A percentile compares a stretch with the other conserved stretches of the same genome.
phyloP scores from a whole-genome alignment of 2,797 vertebrate genomes.

The Anguilla anguilla region DNA sequence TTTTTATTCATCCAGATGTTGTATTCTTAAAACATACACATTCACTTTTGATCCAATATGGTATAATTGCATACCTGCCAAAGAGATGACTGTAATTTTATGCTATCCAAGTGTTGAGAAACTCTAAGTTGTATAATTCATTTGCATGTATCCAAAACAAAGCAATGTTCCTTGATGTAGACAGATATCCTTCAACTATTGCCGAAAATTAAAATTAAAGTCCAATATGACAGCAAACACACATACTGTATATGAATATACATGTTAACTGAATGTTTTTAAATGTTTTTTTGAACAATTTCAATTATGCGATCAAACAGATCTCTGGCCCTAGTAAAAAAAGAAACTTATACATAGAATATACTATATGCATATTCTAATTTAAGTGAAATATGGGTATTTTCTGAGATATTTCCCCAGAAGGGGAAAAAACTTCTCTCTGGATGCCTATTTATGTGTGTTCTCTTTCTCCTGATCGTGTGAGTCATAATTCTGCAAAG shows the following conservation, averaged over 20 bases:
- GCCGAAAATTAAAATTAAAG: background rate
- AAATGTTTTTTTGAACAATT: background rate
- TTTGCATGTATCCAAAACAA: background rate
- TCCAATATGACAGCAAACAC: too few relatives aligned
- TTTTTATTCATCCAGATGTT: background rate
- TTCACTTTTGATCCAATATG: background rate
- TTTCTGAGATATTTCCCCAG: background rate
- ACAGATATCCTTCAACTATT: background rate
- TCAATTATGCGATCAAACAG: background rate
- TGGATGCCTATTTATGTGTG: conserved; percentile 23
- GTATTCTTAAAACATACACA: background rate
- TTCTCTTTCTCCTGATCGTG: conserved; percentile 69
- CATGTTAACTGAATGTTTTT: background rate
- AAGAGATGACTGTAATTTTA: background rate
- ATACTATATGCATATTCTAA: too few relatives aligned
- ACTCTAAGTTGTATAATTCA: background rate
- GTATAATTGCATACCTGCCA: background rate
- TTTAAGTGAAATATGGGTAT: background rate
- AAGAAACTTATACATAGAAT: background rate
- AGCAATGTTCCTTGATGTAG: background rate
- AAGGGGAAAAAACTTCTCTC: too few relatives aligned
- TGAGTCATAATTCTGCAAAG: conserved; percentile 72
- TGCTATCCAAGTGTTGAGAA: background rate
- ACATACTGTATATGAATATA: background rate
- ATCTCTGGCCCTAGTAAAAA: background rate